Percentiles rank a stretch among this genome's conserved stretches.
Conservation (phyloP, 2,113 vertebrate genomes). For the Leptosomus discolor region DNA sequence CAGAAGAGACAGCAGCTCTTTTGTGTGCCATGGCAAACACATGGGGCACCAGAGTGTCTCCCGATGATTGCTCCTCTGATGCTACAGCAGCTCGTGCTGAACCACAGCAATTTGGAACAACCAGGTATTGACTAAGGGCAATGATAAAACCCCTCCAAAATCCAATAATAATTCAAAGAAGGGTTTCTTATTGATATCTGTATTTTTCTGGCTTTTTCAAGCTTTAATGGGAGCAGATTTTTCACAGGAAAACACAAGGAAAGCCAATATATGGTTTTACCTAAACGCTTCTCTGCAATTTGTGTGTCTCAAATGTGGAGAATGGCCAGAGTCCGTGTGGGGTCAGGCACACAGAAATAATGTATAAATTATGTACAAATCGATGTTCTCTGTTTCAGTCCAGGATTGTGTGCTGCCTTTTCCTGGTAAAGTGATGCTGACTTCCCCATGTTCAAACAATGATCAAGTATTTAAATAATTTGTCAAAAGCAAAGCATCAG, state of each 20-base stretch:
- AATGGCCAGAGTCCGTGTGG: background rate
- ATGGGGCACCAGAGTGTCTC: rapidly evolving
- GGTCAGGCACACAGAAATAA: background rate
- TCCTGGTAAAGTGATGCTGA: background rate
- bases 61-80: background rate
- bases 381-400: background rate
- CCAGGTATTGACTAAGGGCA: background rate
- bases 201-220: background rate
- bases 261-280: background rate
- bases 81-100: rapidly evolving
- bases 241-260: background rate
- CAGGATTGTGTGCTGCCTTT: rapidly evolving
- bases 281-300: background rate
- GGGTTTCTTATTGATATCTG: background rate
- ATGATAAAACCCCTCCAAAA: background rate
- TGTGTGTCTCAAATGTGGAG: background rate
- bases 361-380: background rate
- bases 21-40: background rate
- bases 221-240: background rate
- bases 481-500: background rate
- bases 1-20: background rate
- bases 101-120: background rate
- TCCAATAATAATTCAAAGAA: background rate
- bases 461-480: background rate
- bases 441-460: background rate